Evolutionary conservation across 2,797 vertebrate genomes (phyloP).

Genomic region (Philypnodon macrostomus): DNA sequence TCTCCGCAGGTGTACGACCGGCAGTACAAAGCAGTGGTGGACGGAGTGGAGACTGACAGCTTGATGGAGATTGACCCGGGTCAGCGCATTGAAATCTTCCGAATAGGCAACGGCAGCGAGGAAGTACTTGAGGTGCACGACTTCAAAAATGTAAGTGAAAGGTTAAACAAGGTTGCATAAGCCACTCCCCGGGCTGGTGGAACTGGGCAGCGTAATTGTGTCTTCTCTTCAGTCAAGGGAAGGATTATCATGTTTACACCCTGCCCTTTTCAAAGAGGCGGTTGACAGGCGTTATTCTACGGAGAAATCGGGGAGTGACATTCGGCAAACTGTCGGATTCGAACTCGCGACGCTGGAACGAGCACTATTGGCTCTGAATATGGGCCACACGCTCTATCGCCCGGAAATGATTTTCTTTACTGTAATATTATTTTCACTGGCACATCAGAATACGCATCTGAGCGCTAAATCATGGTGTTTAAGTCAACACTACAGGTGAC

Average conservation of each 20-base stretch:
- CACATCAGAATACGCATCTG: no score
- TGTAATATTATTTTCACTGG: no score
- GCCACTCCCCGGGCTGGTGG: slow-evolving; percentile 3
- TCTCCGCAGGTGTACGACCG: slow-evolving; percentile 85
- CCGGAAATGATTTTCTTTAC: no score
- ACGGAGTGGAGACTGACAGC: slow-evolving; percentile 85
- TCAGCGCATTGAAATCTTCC: slow-evolving; percentile 85
- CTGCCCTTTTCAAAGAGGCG: slow-evolving; percentile 37
- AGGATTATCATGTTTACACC: slow-evolving; percentile 24
- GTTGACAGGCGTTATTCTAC: slow-evolving; percentile 32
- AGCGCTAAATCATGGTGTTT: no score
- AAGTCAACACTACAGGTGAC: no score
- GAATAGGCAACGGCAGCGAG: slow-evolving; percentile 85
- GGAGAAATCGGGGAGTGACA: no score
- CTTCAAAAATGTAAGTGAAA: slow-evolving; percentile 88
- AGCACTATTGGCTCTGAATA: no score
- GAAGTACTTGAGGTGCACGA: slow-evolving; percentile 93
- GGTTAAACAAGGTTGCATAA: slow-evolving; percentile 13
- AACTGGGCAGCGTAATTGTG: slow-evolving; percentile 9
- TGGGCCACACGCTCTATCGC: no score
- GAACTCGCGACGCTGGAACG: no score
- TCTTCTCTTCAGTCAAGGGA: slow-evolving; percentile 15
- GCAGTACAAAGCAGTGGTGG: slow-evolving; percentile 86
- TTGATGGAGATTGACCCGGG: slow-evolving; percentile 88
- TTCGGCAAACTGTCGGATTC: no score